A percentile compares a stretch with the other conserved stretches of the same genome.
Conservation (phyloP, 2,797 vertebrate genomes). For the Oreortyx pictus region DNA sequence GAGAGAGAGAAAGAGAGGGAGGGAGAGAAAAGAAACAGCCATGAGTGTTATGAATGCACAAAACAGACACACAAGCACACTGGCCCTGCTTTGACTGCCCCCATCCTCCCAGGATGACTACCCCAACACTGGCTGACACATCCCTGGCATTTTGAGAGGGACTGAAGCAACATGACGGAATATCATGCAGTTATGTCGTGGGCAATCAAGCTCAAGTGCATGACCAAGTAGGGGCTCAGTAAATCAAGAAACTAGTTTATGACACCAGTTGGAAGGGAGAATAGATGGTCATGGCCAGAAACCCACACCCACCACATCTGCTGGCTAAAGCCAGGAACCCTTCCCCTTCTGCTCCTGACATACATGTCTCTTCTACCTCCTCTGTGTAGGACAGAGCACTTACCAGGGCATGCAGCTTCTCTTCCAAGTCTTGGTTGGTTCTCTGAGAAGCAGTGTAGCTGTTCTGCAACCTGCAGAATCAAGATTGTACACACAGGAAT, state of each 20-base stretch:
- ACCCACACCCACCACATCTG: not conserved
- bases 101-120: constrained; percentile 27
- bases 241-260: constrained; percentile 4
- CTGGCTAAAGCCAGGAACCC: not conserved
- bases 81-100: constrained; percentile 32
- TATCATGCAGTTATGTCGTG: constrained; percentile 47
- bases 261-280: not conserved
- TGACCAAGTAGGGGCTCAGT: not conserved
- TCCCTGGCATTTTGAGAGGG: constrained; percentile 8
- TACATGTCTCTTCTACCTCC: not conserved
- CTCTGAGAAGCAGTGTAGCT: constrained; percentile 97
- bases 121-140: constrained; percentile 25
- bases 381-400: constrained; percentile 17
- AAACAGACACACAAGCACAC: constrained; percentile 52
- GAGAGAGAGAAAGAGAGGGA: constrained; percentile 59
- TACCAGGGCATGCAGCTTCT: constrained; percentile 96
- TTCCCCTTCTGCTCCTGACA: not conserved
- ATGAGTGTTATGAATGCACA: constrained; percentile 81
- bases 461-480: constrained; percentile 90
- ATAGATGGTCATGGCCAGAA: not conserved
- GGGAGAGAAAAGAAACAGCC: constrained; percentile 82
- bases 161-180: constrained; percentile 61
- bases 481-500: not conserved
- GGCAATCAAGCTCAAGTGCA: constrained; percentile 47
- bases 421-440: constrained; percentile 97